Percentiles rank a stretch among this genome's conserved stretches.
Evolutionary conservation across 2,888 invertebrate genomes (phyloP).

Genomic region (Uloborus plumipes): DNA sequence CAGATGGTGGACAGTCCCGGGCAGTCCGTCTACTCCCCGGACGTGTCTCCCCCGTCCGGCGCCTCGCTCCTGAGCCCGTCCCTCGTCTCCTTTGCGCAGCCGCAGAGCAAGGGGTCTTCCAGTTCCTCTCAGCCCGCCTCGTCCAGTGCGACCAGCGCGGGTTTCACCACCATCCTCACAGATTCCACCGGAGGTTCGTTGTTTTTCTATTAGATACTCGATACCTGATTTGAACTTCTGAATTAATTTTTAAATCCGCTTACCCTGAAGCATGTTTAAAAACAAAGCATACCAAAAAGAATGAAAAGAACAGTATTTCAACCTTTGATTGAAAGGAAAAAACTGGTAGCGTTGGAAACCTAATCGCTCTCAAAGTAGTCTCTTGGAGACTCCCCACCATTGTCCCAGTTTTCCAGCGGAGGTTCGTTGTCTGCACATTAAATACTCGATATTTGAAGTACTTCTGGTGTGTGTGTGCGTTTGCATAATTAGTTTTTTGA

Average conservation of each 20-base stretch:
- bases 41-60: slow-evolving; percentile 36
- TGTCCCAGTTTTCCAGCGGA: slow-evolving; percentile 12
- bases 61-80: slow-evolving; percentile 30
- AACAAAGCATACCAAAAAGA: too few relatives aligned
- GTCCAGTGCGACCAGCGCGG: slow-evolving; percentile 12
- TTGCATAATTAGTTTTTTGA: too few relatives aligned
- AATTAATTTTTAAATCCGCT: too few relatives aligned
- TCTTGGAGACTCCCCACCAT: slow-evolving; percentile 50
- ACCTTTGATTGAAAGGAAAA: too few relatives aligned
- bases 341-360: too few relatives aligned
- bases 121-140: slow-evolving; percentile 8
- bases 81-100: slow-evolving; percentile 30
- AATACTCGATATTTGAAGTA: too few relatives aligned
- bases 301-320: too few relatives aligned
- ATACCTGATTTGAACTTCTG: too few relatives aligned
- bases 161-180: slow-evolving; percentile 43
- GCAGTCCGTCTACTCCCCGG: slow-evolving; percentile 27
- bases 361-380: too few relatives aligned
- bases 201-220: too few relatives aligned
- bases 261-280: too few relatives aligned
- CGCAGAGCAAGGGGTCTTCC: neutral
- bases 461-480: too few relatives aligned
- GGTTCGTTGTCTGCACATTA: neutral
- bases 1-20: slow-evolving; percentile 56
- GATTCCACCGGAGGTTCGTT: slow-evolving; percentile 8